Evolutionary conservation across 2,113 vertebrate genomes (phyloP).

Genomic region (Sarotherodon lohbergeri): DNA sequence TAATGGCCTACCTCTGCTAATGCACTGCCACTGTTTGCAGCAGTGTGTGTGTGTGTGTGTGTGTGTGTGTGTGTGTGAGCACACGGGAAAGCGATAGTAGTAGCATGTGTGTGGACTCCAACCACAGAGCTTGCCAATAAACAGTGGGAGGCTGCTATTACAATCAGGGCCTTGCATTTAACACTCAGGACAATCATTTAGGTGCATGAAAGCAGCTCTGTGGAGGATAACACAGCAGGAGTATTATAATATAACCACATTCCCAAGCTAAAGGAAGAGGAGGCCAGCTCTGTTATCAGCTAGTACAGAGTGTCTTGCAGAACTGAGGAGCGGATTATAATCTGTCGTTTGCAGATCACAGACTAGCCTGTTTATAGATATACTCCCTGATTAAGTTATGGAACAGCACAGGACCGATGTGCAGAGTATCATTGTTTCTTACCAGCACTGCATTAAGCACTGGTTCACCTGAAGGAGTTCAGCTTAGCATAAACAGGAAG

Average conservation of each 20-base stretch:
- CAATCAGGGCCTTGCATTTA: slow-evolving; percentile 35
- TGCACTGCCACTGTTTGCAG: neutral
- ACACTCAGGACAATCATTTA: slow-evolving; percentile 13
- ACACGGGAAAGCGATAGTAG: neutral
- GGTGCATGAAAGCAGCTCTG: neutral
- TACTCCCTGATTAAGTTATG: neutral
- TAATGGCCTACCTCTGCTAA: neutral
- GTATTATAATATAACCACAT: slow-evolving; percentile 8
- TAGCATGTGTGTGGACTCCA: neutral
- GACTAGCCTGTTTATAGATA: neutral
- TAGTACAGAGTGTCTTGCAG: neutral
- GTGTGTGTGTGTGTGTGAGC: neutral
- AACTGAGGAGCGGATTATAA: neutral
- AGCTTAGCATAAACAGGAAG: neutral
- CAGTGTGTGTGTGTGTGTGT: neutral
- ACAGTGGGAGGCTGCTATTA: slow-evolving; percentile 20
- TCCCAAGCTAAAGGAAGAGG: neutral
- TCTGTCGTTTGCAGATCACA: neutral
- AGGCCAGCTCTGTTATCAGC: neutral
- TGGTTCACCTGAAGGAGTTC: neutral
- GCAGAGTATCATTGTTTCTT: neutral
- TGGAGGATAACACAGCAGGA: neutral
- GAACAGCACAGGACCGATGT: neutral
- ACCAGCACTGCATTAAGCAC: neutral
- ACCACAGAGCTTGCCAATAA: neutral